These are phyloP conservation scores for Drosophila punjabiensis DNA, from an alignment of 1,140 invertebrate genomes.

Conservation along the genomic window DNA sequence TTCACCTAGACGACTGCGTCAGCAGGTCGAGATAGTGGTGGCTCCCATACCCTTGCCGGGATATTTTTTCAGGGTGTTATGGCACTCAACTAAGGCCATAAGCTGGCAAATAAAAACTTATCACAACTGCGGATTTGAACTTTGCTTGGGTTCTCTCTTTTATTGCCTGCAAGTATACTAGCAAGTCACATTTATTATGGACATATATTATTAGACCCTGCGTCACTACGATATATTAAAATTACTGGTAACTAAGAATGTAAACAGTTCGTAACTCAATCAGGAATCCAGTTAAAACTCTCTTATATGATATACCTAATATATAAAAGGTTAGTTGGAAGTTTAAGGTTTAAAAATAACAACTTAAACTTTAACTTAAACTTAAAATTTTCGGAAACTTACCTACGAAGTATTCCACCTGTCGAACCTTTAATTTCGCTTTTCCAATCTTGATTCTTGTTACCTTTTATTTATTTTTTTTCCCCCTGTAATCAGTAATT, in stretches of 20 bases:
- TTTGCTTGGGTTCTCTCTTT: neutral
- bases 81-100: slow-evolving; percentile 8
- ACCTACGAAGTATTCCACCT: neutral
- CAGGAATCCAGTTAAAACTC: too few species aligned
- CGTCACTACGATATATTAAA: neutral
- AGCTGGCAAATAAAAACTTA: slow-evolving; percentile 13
- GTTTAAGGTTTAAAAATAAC: too few species aligned
- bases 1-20: slow-evolving; percentile 50
- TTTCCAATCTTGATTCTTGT: slow-evolving; percentile 37
- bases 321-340: too few species aligned
- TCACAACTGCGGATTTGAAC: neutral
- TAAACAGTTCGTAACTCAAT: neutral
- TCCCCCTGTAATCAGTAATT: slow-evolving; percentile 69
- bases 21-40: slow-evolving; percentile 43
- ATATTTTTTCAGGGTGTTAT: slow-evolving; percentile 6
- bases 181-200: too few species aligned
- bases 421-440: neutral
- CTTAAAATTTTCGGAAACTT: too few species aligned
- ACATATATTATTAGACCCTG: neutral
- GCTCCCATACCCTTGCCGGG: slow-evolving; percentile 8
- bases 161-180: neutral
- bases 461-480: slow-evolving; percentile 33
- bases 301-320: neutral
- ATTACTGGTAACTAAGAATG: neutral
- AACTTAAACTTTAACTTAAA: too few species aligned